Evolutionary conservation across 2,113 vertebrate genomes (phyloP).

Genomic region (Pheucticus melanocephalus): DNA sequence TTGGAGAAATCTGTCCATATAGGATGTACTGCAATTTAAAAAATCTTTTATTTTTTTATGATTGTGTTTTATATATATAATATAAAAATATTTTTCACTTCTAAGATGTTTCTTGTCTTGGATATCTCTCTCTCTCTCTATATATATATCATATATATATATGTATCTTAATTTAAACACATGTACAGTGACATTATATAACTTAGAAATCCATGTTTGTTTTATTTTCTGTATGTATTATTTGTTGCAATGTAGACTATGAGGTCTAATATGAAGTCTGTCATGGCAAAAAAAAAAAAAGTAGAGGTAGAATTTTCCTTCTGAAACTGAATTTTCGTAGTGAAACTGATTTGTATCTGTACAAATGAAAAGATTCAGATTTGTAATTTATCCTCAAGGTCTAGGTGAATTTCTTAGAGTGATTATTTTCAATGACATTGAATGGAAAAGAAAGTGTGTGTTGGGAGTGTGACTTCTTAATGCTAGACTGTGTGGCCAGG

Average conservation of each 20-base stretch:
- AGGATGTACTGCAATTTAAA: not conserved
- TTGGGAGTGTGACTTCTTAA: not conserved
- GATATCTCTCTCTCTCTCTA: not conserved
- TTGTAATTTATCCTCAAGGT: not conserved
- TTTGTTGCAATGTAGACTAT: not conserved
- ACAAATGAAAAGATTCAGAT: not conserved
- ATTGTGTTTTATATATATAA: not conserved
- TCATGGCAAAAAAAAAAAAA: not conserved
- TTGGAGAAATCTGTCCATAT: not conserved
- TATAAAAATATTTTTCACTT: not conserved
- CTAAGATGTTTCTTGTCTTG: not conserved
- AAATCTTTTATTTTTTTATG: not conserved
- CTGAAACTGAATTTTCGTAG: not conserved
- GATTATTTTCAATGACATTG: not conserved
- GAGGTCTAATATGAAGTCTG: not conserved
- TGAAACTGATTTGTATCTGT: not conserved
- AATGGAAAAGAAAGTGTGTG: not conserved
- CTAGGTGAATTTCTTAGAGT: not conserved
- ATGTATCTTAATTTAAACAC: not conserved
- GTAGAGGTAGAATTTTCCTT: not conserved
- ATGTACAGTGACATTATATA: not conserved
- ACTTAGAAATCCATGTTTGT: not conserved
- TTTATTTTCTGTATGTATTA: not conserved
- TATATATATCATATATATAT: too few relatives aligned
- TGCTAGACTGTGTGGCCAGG: fast-evolving